phyloP scores from a whole-genome alignment of 2,888 invertebrate species.

The Tetramorium bicarinatum region DNA sequence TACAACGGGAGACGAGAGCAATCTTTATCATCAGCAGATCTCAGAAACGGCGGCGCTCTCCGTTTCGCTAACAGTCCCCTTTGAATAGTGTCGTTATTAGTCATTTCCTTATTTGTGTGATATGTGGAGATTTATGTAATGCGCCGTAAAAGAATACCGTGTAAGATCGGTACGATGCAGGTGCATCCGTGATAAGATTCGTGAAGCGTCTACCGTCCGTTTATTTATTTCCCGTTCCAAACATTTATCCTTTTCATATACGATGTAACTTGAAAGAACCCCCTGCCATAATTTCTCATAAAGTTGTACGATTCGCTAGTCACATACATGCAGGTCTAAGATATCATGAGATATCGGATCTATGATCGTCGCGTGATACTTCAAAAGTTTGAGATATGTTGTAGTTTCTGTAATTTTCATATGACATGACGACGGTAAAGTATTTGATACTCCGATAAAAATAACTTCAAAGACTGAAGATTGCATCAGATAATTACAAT shows the following conservation, averaged over 20 bases:
- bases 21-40: constrained; percentile 33
- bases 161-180: not conserved
- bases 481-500: constrained; percentile 16
- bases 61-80: constrained; percentile 15
- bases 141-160: constrained; percentile 14
- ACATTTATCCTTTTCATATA: not conserved
- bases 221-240: constrained; percentile 16
- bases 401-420: not conserved
- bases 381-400: not conserved
- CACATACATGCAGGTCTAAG: not conserved
- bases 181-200: not conserved
- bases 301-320: constrained; percentile 3
- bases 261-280: not conserved
- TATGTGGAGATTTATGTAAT: constrained; percentile 17
- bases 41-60: constrained; percentile 18
- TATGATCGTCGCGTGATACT: constrained; percentile 7
- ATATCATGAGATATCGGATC: not conserved
- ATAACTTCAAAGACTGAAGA: not conserved
- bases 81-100: constrained; percentile 30
- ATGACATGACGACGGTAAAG: not conserved
- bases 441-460: constrained; percentile 24
- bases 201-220: not conserved
- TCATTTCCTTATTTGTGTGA: constrained; percentile 16
- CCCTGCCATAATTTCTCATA: constrained; percentile 17
- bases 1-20: constrained; percentile 35